Conservation (phyloP, 2,113 vertebrate genomes). For the Ophthalmolycus amberensis region DNA sequence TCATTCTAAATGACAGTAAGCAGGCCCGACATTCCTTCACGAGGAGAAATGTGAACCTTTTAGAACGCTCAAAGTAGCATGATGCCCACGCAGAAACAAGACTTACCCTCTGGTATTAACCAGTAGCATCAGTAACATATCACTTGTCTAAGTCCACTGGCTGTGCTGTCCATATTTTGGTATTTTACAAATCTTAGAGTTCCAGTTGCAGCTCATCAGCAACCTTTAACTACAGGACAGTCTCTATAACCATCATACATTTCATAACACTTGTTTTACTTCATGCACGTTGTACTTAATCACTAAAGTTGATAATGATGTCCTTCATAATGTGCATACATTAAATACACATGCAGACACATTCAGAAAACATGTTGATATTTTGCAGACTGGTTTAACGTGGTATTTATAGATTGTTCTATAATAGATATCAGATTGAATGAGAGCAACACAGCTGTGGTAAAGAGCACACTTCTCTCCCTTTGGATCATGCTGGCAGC, state of each 20-base stretch:
- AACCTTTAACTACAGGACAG: background rate
- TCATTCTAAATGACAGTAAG: slow-evolving; percentile 71
- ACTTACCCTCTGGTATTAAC: background rate
- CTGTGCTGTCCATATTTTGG: background rate
- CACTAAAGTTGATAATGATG: background rate
- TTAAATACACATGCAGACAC: background rate
- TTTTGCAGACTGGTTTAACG: background rate
- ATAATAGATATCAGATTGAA: slow-evolving; percentile 41
- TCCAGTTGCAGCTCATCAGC: background rate
- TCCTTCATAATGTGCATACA: too few relatives aligned
- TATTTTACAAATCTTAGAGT: slow-evolving; percentile 6
- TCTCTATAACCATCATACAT: background rate
- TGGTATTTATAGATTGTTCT: slow-evolving; percentile 20
- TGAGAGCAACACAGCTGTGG: slow-evolving; percentile 27
- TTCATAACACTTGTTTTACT: too few relatives aligned
- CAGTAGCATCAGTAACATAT: slow-evolving; percentile 11
- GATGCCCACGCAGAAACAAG: slow-evolving; percentile 1
- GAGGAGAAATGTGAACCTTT: slow-evolving; percentile 47
- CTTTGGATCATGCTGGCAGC: slow-evolving; percentile 43
- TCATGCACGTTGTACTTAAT: too few relatives aligned
- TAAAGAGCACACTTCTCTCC: slow-evolving; percentile 45
- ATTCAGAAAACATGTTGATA: background rate
- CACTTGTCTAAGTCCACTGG: background rate
- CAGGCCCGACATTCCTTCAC: slow-evolving; percentile 55
- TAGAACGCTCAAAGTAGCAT: background rate